phyloP scores from a whole-genome alignment of 2,113 vertebrate genomes.

The Brachirus orientalis region DNA sequence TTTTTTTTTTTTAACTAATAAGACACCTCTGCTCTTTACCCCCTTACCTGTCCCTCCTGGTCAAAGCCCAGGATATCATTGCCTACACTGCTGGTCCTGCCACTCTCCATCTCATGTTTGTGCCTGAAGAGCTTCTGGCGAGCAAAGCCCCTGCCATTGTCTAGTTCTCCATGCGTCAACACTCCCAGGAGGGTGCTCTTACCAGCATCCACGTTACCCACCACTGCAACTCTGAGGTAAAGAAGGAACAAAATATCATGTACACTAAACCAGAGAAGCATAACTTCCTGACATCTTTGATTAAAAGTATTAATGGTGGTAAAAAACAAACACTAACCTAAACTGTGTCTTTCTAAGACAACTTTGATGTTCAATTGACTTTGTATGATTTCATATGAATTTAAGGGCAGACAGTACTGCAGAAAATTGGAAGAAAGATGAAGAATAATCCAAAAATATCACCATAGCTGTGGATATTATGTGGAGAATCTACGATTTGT shows the following conservation, averaged over 20 bases:
- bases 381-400: no score
- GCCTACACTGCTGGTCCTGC: conserved; percentile 97
- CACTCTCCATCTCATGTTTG: conserved; percentile 98
- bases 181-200: conserved; percentile 96
- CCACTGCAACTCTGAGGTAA: conserved; percentile 91
- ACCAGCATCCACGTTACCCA: conserved; percentile 97
- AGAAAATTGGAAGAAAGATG: no score
- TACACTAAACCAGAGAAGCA: not conserved
- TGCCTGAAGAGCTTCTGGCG: conserved; percentile 98
- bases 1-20: no score
- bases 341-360: no score
- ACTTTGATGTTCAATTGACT: no score
- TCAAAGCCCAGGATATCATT: conserved; percentile 98
- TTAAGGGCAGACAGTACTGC: no score
- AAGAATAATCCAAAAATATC: no score
- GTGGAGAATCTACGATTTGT: no score
- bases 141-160: conserved; percentile 97
- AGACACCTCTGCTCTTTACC: no score
- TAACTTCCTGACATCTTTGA: not conserved
- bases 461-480: no score
- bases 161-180: conserved; percentile 94
- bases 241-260: not conserved
- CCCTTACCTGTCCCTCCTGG: conserved; percentile 87
- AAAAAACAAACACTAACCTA: no score
- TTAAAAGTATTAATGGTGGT: not conserved